Evolutionary conservation across 2,113 vertebrate species (phyloP).

Genomic region (Peromyscus maniculatus): DNA sequence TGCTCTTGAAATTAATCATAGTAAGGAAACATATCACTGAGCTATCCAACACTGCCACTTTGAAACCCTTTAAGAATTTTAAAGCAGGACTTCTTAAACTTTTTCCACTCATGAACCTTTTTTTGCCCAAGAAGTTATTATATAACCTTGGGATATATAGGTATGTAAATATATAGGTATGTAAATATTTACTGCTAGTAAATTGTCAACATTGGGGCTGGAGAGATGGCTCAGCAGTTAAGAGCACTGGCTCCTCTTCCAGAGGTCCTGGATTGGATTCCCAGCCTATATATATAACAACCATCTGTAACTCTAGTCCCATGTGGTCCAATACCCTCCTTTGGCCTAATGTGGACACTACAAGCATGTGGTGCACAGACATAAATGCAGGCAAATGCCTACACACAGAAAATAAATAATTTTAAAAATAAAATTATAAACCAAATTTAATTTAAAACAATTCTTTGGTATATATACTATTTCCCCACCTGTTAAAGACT

Average conservation of each 20-base stretch:
- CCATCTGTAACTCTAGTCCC: neutral
- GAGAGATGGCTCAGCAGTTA: neutral
- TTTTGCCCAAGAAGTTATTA: neutral
- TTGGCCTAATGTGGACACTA: neutral
- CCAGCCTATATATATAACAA: neutral
- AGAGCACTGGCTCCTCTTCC: neutral
- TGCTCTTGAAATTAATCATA: slow-evolving; percentile 62
- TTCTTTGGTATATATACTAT: neutral
- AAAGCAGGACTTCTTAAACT: slow-evolving; percentile 33
- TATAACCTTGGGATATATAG: neutral
- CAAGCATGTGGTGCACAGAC: neutral
- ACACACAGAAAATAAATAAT: neutral
- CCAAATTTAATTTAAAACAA: neutral
- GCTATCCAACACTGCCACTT: slow-evolving; percentile 46
- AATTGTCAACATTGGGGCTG: neutral
- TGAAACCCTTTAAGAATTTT: slow-evolving; percentile 43
- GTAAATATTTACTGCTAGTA: neutral
- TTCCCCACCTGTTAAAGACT: neutral
- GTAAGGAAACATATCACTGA: slow-evolving; percentile 23
- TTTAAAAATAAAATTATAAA: neutral
- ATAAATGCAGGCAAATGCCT: neutral
- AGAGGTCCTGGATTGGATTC: neutral
- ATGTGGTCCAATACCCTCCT: neutral
- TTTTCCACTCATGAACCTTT: neutral
- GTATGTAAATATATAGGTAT: neutral